Conservation (phyloP, 2,113 vertebrate species). For the Catharus minimus region DNA sequence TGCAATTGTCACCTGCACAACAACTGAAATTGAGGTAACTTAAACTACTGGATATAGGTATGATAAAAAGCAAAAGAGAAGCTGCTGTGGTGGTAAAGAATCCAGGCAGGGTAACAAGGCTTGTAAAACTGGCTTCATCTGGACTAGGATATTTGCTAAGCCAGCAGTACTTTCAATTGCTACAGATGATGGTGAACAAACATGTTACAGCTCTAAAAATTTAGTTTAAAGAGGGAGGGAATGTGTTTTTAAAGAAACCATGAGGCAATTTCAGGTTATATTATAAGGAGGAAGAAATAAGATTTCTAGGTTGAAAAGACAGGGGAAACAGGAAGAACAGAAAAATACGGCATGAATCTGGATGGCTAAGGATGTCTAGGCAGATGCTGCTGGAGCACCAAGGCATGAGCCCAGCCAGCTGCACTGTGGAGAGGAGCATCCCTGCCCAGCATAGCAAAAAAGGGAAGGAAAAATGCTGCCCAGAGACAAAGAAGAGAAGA, state of each 20-base stretch:
- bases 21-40: neutral
- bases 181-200: neutral
- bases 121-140: neutral
- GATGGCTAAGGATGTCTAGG: neutral
- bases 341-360: neutral
- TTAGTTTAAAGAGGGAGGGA: neutral
- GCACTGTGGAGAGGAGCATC: neutral
- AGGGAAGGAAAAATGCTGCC: neutral
- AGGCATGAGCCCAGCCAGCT: neutral
- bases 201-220: neutral
- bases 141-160: neutral
- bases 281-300: neutral
- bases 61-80: neutral
- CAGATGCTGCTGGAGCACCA: neutral
- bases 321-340: neutral
- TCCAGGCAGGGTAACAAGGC: neutral
- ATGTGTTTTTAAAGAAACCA: neutral
- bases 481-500: neutral
- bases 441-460: neutral
- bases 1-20: neutral
- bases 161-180: neutral
- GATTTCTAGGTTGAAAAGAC: neutral
- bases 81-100: neutral
- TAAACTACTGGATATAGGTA: neutral
- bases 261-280: neutral